These are phyloP conservation scores for Catocala nupta DNA, from an alignment of 2,888 invertebrate genomes.

Conservation along the genomic window DNA sequence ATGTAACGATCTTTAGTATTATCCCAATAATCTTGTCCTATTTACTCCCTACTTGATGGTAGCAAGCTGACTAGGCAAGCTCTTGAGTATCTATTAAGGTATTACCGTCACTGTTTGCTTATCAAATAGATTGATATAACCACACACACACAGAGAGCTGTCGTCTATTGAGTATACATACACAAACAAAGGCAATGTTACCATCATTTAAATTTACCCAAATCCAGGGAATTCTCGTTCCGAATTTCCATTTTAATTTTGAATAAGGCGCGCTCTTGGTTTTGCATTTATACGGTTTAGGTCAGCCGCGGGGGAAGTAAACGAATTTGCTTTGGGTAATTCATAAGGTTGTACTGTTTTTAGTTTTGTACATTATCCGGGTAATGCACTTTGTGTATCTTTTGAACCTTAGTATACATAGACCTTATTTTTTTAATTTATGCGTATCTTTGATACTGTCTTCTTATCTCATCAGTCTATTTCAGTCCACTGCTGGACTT, in stretches of 20 bases:
- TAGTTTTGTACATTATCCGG: not conserved
- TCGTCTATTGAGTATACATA: not conserved
- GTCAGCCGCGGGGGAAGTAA: constrained; percentile 4
- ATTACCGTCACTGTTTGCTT: constrained; percentile 32
- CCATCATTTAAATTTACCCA: not conserved
- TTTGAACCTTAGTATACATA: too few relatives aligned
- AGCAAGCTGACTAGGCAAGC: not conserved
- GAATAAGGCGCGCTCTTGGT: constrained; percentile 3
- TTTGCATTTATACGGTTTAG: constrained; percentile 7
- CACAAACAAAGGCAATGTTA: constrained; percentile 4
- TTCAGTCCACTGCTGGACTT: too few relatives aligned
- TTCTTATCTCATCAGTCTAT: too few relatives aligned
- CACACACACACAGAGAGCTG: not conserved
- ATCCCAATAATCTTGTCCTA: too few relatives aligned
- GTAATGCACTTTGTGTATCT: too few relatives aligned
- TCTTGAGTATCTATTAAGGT: constrained; percentile 25
- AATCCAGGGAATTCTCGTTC: constrained; percentile 3
- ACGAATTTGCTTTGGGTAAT: not conserved
- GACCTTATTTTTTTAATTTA: too few relatives aligned
- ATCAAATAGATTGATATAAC: constrained; percentile 29
- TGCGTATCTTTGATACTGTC: too few relatives aligned
- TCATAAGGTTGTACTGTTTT: not conserved
- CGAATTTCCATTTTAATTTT: constrained; percentile 12
- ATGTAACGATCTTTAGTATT: too few relatives aligned
- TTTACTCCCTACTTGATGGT: not conserved